A percentile compares a stretch with the other conserved stretches of the same genome.
phyloP scores from a whole-genome alignment of 2,797 vertebrate species.

The Squalus acanthias region DNA sequence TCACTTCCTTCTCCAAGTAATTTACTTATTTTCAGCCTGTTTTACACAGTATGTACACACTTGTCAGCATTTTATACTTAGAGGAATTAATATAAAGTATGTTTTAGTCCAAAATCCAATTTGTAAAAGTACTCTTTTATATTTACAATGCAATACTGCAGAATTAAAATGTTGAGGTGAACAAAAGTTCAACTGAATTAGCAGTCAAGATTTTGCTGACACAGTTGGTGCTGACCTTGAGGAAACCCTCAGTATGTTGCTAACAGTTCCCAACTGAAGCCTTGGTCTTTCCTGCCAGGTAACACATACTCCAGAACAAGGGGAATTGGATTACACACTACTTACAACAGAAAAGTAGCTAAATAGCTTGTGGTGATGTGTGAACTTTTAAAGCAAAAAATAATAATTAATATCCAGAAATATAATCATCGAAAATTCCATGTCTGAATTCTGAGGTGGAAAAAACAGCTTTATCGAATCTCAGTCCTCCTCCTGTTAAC shows the following conservation, averaged over 20 bases:
- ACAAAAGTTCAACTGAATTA: conserved; percentile 31
- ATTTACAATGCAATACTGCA: neutral
- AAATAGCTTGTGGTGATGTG: neutral
- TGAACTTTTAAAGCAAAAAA: neutral
- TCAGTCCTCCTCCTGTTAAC: neutral
- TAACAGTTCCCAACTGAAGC: conserved; percentile 11
- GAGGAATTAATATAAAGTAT: neutral
- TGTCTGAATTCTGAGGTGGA: neutral
- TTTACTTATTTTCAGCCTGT: neutral
- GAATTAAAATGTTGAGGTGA: conserved; percentile 7
- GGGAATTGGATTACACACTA: conserved; percentile 1
- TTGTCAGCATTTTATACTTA: neutral
- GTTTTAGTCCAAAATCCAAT: neutral
- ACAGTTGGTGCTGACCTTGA: conserved; percentile 29
- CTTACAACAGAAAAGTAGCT: neutral
- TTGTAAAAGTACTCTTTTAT: neutral
- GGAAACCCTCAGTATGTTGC: conserved; percentile 17
- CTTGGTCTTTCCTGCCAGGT: neutral
- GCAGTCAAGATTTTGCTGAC: conserved; percentile 11
- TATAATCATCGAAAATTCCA: neutral
- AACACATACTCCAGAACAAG: neutral
- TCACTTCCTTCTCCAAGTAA: conserved; percentile 8
- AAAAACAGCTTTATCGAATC: neutral
- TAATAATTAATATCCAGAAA: neutral
- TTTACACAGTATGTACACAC: neutral